Evolutionary conservation across 2,888 invertebrate species (phyloP).

Genomic region (Icerya purchasi): DNA sequence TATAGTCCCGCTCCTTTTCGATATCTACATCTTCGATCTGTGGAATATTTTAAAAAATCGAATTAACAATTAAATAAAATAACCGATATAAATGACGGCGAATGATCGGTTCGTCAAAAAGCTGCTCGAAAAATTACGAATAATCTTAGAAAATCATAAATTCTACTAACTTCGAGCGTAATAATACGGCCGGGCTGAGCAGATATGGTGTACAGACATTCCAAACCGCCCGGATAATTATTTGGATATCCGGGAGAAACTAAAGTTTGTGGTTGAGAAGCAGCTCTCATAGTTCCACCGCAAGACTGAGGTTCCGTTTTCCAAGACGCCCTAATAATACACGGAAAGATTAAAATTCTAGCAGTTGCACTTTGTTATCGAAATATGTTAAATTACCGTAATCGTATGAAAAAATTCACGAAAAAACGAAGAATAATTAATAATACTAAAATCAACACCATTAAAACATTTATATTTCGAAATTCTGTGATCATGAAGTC

Average conservation of each 20-base stretch:
- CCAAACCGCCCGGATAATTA: constrained; percentile 84
- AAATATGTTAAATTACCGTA: no score
- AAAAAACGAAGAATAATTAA: no score
- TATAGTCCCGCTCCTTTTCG: constrained; percentile 60
- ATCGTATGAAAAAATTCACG: no score
- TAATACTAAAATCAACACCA: no score
- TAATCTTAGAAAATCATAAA: not conserved
- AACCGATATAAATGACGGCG: no score
- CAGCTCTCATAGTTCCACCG: constrained; percentile 68
- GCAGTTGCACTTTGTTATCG: no score
- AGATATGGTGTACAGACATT: constrained; percentile 78
- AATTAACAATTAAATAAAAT: no score
- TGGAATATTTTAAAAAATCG: not conserved
- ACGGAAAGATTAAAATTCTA: no score
- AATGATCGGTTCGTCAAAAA: no score
- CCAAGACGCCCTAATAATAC: constrained; percentile 61
- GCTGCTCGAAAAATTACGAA: not conserved
- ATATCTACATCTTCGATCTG: constrained; percentile 63
- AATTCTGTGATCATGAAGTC: no score
- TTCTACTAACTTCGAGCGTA: constrained; percentile 48
- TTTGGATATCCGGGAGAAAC: constrained; percentile 82
- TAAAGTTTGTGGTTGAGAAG: constrained; percentile 68
- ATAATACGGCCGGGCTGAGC: constrained; percentile 80
- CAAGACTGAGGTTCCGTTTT: constrained; percentile 85
- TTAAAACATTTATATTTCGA: no score